Evolutionary conservation across 2,113 vertebrate genomes (phyloP), one percentile per base, ranked within the genome.

Genomic region (Brachirus orientalis): DNA sequence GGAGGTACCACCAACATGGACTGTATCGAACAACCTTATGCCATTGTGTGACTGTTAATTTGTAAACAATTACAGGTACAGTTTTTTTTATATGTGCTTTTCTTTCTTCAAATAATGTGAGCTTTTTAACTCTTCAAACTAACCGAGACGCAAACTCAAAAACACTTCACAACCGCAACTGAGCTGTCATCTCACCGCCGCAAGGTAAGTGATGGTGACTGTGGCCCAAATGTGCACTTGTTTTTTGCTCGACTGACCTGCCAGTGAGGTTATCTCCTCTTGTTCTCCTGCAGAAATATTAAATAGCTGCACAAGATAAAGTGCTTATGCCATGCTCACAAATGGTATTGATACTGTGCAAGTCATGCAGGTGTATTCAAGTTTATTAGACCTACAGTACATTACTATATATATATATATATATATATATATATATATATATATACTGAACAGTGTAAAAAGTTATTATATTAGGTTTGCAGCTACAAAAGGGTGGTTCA

Each of bases 121-220:
- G 77, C 50, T 82, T 69, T 37, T 51, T 18, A 22, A 11, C 53
- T 8, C 1, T 8, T 19, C 13, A 22, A 22, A 45, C 14, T 8
- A 1, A n/a, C 16, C 13, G 53, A 71, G 2, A 51, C 52, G 1
- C 33, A 75, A n/a, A 73, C 75, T 36, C 62, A 66, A 28, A 28
- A 28, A 28, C 28, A 56, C 63, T 48, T 12, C 45, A 56, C 53
- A 82, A 77, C 74, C 52, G 65, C 17, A 81, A 54, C 38, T 46
- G 75, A 78, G 62, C 71, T 76, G 73, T 84, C 80, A 85, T 52
- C 77, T 20, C 63, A 54, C 69, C 73, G 48, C 64, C 84, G 67
- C 69, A 69, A 84, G 87, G 87, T 90, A 72, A 88, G 86, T 88
- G 50, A 72, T 72, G 50, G n/a, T n/a, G n/a, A n/a, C 17, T 59